These are phyloP conservation scores for Brenthis hecate DNA, from an alignment of 2,888 invertebrate genomes.

Conservation along the genomic window DNA sequence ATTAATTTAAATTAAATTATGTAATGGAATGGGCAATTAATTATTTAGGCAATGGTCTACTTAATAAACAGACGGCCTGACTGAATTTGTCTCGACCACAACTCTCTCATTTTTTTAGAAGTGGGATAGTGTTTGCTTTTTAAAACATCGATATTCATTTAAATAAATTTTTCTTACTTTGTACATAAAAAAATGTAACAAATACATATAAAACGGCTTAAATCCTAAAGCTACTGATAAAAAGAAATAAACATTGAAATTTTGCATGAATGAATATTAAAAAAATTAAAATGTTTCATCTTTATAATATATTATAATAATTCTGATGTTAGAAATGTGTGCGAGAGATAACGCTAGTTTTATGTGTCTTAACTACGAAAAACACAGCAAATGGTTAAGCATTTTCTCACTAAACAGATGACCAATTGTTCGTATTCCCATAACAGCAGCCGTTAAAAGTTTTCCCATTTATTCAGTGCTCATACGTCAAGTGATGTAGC, in stretches of 20 bases:
- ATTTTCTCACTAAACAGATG: slow-evolving; percentile 70
- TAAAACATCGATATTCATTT: slow-evolving; percentile 15
- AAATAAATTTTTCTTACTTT: no score
- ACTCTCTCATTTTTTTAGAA: slow-evolving; percentile 16
- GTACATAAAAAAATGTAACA: no score
- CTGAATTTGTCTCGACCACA: not conserved
- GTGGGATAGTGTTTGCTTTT: slow-evolving; percentile 19
- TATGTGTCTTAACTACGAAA: no score
- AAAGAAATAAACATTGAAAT: no score
- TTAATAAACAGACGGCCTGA: slow-evolving; percentile 32
- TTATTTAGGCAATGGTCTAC: slow-evolving; percentile 33
- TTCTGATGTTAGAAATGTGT: not conserved
- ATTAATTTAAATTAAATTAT: slow-evolving; percentile 24
- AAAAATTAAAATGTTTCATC: no score
- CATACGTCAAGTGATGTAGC: slow-evolving; percentile 67
- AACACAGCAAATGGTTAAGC: slow-evolving; percentile 49
- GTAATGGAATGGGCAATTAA: slow-evolving; percentile 35
- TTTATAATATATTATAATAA: no score
- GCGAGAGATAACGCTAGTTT: no score
- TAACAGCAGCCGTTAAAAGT: slow-evolving; percentile 73
- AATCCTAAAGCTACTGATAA: no score
- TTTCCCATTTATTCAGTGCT: slow-evolving; percentile 81
- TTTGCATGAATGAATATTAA: no score
- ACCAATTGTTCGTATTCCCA: slow-evolving; percentile 80
- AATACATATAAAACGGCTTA: no score